A percentile compares a stretch with the other conserved stretches of the same genome.
Evolutionary conservation across 2,797 vertebrate genomes (phyloP).

Genomic region (Bradypus variegatus): DNA sequence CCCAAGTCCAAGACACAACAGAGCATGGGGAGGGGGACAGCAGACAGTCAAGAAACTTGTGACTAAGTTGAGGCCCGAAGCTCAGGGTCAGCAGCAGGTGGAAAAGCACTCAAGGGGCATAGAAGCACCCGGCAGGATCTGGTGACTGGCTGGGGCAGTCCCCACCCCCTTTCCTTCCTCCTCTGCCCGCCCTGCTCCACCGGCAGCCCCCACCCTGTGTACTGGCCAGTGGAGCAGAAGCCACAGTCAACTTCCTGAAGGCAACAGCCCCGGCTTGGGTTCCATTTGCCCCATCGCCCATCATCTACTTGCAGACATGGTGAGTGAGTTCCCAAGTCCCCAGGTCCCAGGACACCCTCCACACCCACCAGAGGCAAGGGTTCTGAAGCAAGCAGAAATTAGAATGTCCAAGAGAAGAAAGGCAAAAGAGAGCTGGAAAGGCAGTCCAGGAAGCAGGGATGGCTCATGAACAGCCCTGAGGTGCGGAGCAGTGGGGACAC

Average conservation of each 20-base stretch:
- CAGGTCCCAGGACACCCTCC: background rate
- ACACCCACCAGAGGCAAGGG: background rate
- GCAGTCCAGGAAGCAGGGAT: background rate
- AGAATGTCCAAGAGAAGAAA: background rate
- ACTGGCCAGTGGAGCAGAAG: slow-evolving; percentile 28
- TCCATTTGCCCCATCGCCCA: background rate
- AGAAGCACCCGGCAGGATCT: background rate
- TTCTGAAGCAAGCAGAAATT: background rate
- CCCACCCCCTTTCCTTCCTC: slow-evolving; percentile 45
- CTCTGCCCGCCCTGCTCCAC: background rate
- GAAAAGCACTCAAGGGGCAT: background rate
- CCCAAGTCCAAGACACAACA: background rate
- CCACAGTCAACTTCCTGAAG: slow-evolving; percentile 53
- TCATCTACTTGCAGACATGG: slow-evolving; percentile 43
- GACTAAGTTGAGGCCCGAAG: background rate
- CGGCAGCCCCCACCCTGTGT: background rate
- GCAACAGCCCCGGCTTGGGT: background rate
- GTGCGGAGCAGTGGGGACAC: background rate
- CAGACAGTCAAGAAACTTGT: background rate
- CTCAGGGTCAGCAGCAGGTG: background rate
- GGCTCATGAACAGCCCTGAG: background rate
- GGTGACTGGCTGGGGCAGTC: background rate
- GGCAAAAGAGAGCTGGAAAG: background rate
- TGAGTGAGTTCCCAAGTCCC: slow-evolving; percentile 41
- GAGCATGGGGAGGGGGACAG: background rate